Evolutionary conservation across 1,140 invertebrate genomes (phyloP).

Genomic region (Drosophila gunungcola): DNA sequence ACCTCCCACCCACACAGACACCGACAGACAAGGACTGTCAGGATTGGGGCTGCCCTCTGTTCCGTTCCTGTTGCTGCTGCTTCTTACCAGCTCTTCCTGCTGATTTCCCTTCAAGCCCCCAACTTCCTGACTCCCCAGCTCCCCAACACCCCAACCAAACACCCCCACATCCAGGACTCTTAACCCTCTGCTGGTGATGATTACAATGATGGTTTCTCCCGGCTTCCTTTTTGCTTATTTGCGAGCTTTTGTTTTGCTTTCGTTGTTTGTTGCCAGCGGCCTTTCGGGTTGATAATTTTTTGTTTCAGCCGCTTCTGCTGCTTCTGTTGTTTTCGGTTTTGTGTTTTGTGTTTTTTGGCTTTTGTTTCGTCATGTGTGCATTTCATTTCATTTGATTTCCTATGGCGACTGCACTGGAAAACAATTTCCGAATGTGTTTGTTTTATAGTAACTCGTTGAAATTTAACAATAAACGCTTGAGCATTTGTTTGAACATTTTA

Average conservation of each 20-base stretch:
- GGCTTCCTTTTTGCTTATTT: conserved; percentile 77
- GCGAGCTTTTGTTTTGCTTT: conserved; percentile 73
- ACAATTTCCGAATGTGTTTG: background rate
- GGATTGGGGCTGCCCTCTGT: conserved; percentile 54
- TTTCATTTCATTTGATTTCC: conserved; percentile 84
- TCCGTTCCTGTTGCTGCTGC: conserved; percentile 45
- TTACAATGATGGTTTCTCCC: conserved; percentile 77
- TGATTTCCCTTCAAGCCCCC: conserved; percentile 4
- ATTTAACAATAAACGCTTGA: too few relatives aligned
- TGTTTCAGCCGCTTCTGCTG: conserved; percentile 29
- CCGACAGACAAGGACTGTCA: conserved; percentile 37
- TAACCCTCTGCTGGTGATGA: conserved; percentile 75
- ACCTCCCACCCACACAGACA: conserved; percentile 9
- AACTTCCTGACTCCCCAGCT: background rate
- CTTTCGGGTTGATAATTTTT: conserved; percentile 79
- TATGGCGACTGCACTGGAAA: conserved; percentile 58
- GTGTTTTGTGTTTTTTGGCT: conserved; percentile 58
- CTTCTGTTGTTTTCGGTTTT: conserved; percentile 39
- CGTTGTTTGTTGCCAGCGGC: conserved; percentile 57
- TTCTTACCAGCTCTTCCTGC: conserved; percentile 30
- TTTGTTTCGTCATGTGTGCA: conserved; percentile 81
- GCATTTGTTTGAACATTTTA: too few relatives aligned
- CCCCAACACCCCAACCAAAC: conserved; percentile 5
- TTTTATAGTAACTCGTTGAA: too few relatives aligned
- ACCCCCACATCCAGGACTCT: conserved; percentile 11